phyloP scores from a whole-genome alignment of 2,797 vertebrate genomes.

The Pitangus sulphuratus region DNA sequence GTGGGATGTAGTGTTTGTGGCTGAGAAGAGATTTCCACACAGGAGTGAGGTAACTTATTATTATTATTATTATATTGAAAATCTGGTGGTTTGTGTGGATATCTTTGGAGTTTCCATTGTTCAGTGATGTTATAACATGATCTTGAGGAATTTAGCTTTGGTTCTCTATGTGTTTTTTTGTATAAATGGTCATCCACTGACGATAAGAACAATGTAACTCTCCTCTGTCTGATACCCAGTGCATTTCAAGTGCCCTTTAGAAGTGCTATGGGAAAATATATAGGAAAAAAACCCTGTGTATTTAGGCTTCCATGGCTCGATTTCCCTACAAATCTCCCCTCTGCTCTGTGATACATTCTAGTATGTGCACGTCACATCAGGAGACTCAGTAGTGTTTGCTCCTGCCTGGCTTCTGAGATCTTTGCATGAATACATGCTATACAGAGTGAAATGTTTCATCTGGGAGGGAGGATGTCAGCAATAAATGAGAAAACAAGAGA shows the following conservation, averaged over 20 bases:
- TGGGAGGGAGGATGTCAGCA: conserved; percentile 20
- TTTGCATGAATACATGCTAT: neutral
- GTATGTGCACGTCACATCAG: neutral
- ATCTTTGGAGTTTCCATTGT: neutral
- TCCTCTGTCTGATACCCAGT: neutral
- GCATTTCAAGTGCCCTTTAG: neutral
- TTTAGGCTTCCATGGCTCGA: neutral
- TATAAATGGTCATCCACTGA: neutral
- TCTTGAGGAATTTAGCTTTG: neutral
- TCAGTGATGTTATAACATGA: neutral
- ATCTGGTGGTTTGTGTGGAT: neutral
- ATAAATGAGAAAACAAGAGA: conserved; percentile 69
- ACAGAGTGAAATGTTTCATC: neutral
- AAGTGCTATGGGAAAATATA: accelerated
- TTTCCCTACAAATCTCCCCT: neutral
- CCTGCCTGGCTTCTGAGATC: neutral
- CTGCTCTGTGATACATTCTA: neutral
- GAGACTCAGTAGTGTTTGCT: neutral
- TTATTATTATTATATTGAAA: neutral
- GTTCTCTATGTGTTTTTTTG: neutral
- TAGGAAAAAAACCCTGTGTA: neutral
- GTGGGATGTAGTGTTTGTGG: conserved; percentile 64
- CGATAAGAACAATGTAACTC: neutral
- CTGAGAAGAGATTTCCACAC: conserved; percentile 27
- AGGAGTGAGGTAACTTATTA: conserved; percentile 56